phyloP scores from a whole-genome alignment of 2,797 vertebrate species.

The Podargus strigoides region DNA sequence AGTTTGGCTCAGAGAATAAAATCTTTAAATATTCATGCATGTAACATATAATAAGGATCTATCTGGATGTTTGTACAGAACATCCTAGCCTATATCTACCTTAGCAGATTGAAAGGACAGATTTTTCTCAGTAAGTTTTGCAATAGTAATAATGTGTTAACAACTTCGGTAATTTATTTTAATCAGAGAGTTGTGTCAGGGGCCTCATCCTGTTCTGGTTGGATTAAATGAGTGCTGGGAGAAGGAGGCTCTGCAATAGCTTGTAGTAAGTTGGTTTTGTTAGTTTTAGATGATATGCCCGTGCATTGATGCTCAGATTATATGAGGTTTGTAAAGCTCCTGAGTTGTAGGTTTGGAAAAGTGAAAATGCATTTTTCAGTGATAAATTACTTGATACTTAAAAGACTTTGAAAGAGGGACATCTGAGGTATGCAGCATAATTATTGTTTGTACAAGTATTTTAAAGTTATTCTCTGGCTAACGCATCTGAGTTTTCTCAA shows the following conservation, averaged over 20 bases:
- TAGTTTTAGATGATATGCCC: not conserved
- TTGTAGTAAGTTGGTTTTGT: not conserved
- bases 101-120: not conserved
- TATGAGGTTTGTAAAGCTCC: not conserved
- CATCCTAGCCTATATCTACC: not conserved
- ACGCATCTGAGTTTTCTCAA: not conserved
- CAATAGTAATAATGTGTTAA: not conserved
- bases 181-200: not conserved
- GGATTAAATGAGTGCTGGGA: not conserved
- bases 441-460: not conserved
- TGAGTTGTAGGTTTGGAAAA: not conserved
- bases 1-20: not conserved
- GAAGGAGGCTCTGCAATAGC: not conserved
- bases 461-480: not conserved
- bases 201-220: not conserved
- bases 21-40: not conserved
- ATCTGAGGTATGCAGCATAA: not conserved
- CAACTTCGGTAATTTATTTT: not conserved
- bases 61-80: not conserved
- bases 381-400: not conserved
- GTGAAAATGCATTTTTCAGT: not conserved
- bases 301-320: not conserved
- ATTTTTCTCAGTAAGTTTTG: conserved; percentile 11
- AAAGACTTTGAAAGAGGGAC: not conserved
- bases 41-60: not conserved